Percentiles rank a stretch among this genome's conserved stretches.
Conservation (phyloP, 2,888 invertebrate species). For the Calliphora vomitoria region DNA sequence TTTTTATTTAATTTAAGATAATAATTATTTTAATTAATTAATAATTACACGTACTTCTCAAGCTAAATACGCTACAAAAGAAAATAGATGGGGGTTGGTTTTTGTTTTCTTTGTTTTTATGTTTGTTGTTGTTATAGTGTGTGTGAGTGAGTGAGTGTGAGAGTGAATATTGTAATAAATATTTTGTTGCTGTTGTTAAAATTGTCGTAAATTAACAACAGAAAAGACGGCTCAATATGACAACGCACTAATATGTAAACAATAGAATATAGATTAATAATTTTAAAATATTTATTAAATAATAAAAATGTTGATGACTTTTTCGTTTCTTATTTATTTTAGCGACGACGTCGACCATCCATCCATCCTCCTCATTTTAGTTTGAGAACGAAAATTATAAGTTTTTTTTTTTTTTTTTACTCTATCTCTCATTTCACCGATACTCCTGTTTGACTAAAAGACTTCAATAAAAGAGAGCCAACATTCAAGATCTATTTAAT, state of each 20-base stretch:
- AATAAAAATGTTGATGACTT: constrained; percentile 66
- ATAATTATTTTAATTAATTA: constrained; percentile 70
- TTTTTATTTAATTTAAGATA: constrained; percentile 73
- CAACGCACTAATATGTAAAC: constrained; percentile 55
- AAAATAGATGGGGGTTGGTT: constrained; percentile 41
- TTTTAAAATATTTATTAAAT: constrained; percentile 63
- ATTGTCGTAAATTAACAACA: constrained; percentile 48
- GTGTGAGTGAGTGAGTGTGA: not conserved
- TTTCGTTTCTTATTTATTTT: constrained; percentile 44
- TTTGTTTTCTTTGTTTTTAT: constrained; percentile 48
- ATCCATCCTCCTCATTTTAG: not conserved
- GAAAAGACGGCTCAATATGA: constrained; percentile 57
- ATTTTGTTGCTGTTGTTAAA: constrained; percentile 45
- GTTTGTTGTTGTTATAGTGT: constrained; percentile 23
- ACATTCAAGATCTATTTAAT: constrained; percentile 32
- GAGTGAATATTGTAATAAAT: constrained; percentile 40
- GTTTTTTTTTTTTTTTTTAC: not conserved
- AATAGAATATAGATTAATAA: constrained; percentile 51
- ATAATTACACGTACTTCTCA: constrained; percentile 68
- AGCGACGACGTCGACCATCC: constrained; percentile 27
- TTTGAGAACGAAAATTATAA: constrained; percentile 23
- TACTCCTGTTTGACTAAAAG: constrained; percentile 19
- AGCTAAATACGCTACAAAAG: constrained; percentile 68
- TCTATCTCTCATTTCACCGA: constrained; percentile 31
- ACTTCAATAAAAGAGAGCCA: constrained; percentile 38